phyloP scores from a whole-genome alignment of 2,888 invertebrate species.

The Troides oblongomaculatus region DNA sequence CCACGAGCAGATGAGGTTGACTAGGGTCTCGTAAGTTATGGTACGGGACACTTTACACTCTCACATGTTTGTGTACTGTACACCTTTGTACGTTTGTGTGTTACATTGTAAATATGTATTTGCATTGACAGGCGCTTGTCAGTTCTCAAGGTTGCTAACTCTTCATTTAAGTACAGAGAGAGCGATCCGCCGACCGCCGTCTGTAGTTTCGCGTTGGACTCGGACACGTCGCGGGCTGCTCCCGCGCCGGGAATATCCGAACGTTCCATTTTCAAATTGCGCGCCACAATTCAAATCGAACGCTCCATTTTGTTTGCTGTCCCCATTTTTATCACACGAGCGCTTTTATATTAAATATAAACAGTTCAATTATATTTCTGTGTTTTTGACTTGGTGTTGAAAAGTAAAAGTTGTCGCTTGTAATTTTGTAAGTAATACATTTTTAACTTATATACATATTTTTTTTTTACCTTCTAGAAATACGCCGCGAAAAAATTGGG shows the following conservation, averaged over 20 bases:
- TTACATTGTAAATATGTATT: conserved; percentile 1
- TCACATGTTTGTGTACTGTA: too few relatives aligned
- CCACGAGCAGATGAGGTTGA: too few relatives aligned
- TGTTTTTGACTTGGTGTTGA: conserved; percentile 40
- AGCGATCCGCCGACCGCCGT: conserved; percentile 54
- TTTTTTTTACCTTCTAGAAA: background rate
- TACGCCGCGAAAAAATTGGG: background rate
- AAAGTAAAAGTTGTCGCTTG: conserved; percentile 71
- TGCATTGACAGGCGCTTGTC: conserved; percentile 34
- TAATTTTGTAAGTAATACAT: conserved; percentile 55
- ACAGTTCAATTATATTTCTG: conserved; percentile 35
- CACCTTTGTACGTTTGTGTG: background rate
- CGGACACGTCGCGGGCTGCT: conserved; percentile 46
- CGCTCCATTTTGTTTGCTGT: conserved; percentile 33
- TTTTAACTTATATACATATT: background rate
- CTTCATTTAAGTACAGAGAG: conserved; percentile 56
- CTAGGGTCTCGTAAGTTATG: too few relatives aligned
- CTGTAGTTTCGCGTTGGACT: conserved; percentile 56
- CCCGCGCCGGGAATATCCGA: conserved; percentile 39
- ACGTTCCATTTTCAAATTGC: conserved; percentile 47
- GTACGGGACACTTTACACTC: too few relatives aligned
- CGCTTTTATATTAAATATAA: conserved; percentile 33
- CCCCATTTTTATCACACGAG: conserved; percentile 32
- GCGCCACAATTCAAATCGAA: conserved; percentile 44
- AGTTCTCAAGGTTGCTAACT: conserved; percentile 50